Evolutionary conservation across 1,140 invertebrate genomes (phyloP), one percentile per base, ranked within the genome.

Genomic region (Diorhabda sublineata): DNA sequence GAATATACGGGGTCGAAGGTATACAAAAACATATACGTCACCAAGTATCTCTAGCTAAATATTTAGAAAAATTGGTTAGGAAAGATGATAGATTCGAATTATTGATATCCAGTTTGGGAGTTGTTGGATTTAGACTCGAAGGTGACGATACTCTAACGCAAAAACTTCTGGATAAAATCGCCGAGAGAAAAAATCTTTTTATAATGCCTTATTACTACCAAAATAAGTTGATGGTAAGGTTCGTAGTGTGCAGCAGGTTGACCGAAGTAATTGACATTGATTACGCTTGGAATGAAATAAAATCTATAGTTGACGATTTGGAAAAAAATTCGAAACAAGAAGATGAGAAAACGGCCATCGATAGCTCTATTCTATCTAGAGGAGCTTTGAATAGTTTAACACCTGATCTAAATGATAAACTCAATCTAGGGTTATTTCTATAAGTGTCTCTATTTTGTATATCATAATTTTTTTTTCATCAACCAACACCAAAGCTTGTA

Each of bases 91-190:
- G 91, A 73, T 98, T 97, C 80, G 90, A 97, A 80, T 80, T 98
- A 3, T 71, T 71, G 42, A 70, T 61, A 8, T 73, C 68, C 2
- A 82, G 85, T 3, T 84, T 98, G 84, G 95, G 92, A 0, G 82
- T 98, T 9, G 90, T 97, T 7, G 97, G 94, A 74, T 97, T 98
- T 76, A 85, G 93, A 77, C 79, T 96, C 5, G 93, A 90, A 82
- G 92, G 89, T 2, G 84, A 86, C 0, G 90, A 97, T 78, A 82
- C 83, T 45, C 71, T 88, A 1, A 97, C 92, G 1, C 89, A 93
- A 75, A 80, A 86, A 66, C 81, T 98, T 4, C 79, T 95, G n/a
- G 88, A 91, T 64, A 86, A 85, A 66, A 83, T 98, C 45, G 93
- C 89, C 73, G 85, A 87, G 26, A 87, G 91, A 64, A 91, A 90